These are phyloP conservation scores for Girardia tigrina DNA, from an alignment of 2,888 invertebrate genomes.

Conservation along the genomic window DNA sequence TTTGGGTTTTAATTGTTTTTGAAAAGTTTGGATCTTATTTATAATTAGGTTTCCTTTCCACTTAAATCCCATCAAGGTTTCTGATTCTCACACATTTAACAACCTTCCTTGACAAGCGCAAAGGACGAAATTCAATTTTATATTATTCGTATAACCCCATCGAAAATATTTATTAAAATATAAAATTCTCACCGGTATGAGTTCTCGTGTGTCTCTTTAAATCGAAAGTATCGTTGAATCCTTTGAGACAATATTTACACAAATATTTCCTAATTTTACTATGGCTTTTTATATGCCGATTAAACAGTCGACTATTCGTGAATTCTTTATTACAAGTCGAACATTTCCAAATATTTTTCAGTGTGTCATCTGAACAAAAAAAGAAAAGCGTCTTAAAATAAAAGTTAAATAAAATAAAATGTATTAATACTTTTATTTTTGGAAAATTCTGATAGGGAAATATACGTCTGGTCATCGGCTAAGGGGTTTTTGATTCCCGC, in stretches of 20 bases:
- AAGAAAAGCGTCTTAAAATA: too few relatives aligned
- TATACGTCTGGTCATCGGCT: not conserved
- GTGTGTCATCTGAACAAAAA: too few relatives aligned
- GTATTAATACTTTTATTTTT: not conserved
- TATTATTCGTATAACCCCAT: too few relatives aligned
- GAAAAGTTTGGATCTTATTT: too few relatives aligned
- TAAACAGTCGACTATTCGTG: conserved; percentile 79
- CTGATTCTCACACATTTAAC: too few relatives aligned
- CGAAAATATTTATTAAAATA: too few relatives aligned
- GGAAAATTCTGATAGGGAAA: not conserved
- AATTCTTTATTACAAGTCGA: conserved; percentile 84
- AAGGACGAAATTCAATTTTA: too few relatives aligned
- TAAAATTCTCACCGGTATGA: conserved; percentile 85
- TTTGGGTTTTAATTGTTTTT: too few relatives aligned
- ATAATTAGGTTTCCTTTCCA: too few relatives aligned
- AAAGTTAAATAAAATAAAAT: too few relatives aligned
- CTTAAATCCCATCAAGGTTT: too few relatives aligned
- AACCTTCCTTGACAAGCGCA: too few relatives aligned
- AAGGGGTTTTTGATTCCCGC: conserved; percentile 32
- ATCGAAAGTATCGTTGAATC: conserved; percentile 99
- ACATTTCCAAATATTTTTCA: conserved; percentile 55
- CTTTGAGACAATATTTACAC: conserved; percentile 97
- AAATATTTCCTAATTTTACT: conserved; percentile 93
- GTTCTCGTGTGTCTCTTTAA: conserved; percentile 94
- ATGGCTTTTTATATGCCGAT: conserved; percentile 97